Evolutionary conservation across 2,888 invertebrate genomes (phyloP).

Genomic region (Salticus scenicus): DNA sequence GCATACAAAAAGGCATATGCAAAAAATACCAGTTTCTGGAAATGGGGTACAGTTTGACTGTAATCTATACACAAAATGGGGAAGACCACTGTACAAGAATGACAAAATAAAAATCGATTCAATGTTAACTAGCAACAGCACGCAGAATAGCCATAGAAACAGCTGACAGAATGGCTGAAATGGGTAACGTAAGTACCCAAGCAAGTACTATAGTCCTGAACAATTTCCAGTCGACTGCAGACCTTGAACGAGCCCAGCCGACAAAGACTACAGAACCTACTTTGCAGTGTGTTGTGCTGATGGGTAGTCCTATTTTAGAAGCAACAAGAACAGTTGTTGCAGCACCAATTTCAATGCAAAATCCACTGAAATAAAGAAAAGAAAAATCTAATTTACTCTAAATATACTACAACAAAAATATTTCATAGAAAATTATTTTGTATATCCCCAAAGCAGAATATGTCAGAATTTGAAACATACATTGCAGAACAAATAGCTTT

Average conservation of each 20-base stretch:
- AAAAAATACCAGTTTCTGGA: too few species aligned
- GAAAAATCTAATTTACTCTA: too few species aligned
- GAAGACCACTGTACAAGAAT: background rate
- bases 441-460: too few species aligned
- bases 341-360: conserved; percentile 96
- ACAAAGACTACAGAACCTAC: conserved; percentile 99
- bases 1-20: too few species aligned
- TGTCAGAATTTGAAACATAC: too few species aligned
- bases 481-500: too few species aligned
- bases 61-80: too few species aligned
- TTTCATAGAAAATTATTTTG: too few species aligned
- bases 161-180: conserved; percentile 79
- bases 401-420: too few species aligned
- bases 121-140: conserved; percentile 48
- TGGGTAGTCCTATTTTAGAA: conserved; percentile 96
- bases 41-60: too few species aligned
- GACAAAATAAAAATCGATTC: background rate
- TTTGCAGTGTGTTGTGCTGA: conserved; percentile 99
- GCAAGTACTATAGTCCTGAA: conserved; percentile 96
- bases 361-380: conserved; percentile 82
- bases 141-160: conserved; percentile 57
- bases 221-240: conserved; percentile 84
- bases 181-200: conserved; percentile 97
- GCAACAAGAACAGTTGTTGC: conserved; percentile 97
- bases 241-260: conserved; percentile 75